Evolutionary conservation across 2,797 vertebrate genomes (phyloP).

Genomic region (Eulemur coronatus): DNA sequence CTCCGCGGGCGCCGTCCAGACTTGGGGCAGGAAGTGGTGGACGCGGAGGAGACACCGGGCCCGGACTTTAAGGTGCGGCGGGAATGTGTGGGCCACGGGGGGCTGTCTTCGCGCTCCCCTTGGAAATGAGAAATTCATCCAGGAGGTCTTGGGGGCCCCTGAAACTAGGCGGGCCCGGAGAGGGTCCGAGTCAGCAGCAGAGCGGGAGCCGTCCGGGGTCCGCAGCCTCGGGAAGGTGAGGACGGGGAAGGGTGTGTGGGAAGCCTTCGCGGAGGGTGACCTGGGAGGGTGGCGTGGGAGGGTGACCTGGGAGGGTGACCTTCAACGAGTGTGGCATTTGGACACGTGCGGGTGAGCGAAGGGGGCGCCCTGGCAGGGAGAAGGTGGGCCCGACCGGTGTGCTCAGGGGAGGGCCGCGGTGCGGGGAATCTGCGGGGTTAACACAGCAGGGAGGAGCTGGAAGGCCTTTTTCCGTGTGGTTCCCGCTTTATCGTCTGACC

Average conservation of each 20-base stretch:
- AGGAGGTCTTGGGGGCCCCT: background rate
- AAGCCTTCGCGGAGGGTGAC: background rate
- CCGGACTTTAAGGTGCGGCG: too few species aligned
- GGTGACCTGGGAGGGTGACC: background rate
- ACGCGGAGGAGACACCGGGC: background rate
- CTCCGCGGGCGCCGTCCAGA: background rate
- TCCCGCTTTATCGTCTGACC: background rate
- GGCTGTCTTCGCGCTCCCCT: background rate
- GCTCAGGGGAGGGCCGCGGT: background rate
- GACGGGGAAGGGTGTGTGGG: background rate
- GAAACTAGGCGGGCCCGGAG: too few species aligned
- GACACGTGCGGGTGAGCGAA: too few species aligned
- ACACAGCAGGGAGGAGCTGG: background rate
- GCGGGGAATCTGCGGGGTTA: background rate
- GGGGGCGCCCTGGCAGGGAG: background rate
- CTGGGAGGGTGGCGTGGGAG: background rate
- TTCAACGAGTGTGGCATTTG: background rate
- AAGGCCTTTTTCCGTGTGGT: background rate
- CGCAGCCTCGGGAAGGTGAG: background rate
- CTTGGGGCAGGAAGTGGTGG: background rate
- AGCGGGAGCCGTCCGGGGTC: background rate
- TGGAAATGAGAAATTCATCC: accelerated
- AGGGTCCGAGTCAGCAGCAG: accelerated
- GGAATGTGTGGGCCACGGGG: too few species aligned
- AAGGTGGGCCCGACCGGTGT: too few species aligned